Base-by-base conservation (phyloP, 2,113 vertebrate genomes). In the Mirounga angustirostris region DNA sequence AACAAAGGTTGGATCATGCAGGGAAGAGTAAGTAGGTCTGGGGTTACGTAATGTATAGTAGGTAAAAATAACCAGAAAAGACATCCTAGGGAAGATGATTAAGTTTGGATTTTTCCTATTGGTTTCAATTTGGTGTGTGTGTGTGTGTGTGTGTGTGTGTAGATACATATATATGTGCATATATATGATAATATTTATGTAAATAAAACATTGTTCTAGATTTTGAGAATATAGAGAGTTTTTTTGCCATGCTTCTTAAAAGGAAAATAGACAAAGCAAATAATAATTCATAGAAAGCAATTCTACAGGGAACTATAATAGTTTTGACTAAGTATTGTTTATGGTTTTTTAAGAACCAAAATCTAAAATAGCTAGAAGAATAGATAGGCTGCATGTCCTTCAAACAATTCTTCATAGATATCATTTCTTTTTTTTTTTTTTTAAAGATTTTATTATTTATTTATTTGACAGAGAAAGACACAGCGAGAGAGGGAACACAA, bases 41-140 rank as follows among this genome's bases (percentile, higher is more conserved):
- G 69, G 36, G 1, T 82, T 94, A 84, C 52, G 46, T 84, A 91
- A 96, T 7, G 40, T 18, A n/a, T 7, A 82, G 56, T 40, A 61
- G 78, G 24, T 88, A 50, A 95, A 96, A 96, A 95, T 74, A 96
- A 74, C 40, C 87, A 81, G 79, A 91, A 69, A 95, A 95, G 90
- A 56, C n/a, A 76, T 24, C 56, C 22, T 83, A 12, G 26, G 46
- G 9, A 28, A 58, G 59, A 76, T 54, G 71, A 52, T 65, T 61
- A 76, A 58, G 52, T 79, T 56, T 76, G 78, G 43, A 61, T 69
- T 92, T 94, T 91, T 86, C 76, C 40, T 40, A 81, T 40, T 33
- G 26, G 65, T 92, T 96, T 91, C 79, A 67, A 15, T 36, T 61
- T 84, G 36, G 5, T 30, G 58, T 80, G 36, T 83, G 11, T 21